Evolutionary conservation across 1,140 invertebrate species (phyloP).

Genomic region (Caerostris darwini): DNA sequence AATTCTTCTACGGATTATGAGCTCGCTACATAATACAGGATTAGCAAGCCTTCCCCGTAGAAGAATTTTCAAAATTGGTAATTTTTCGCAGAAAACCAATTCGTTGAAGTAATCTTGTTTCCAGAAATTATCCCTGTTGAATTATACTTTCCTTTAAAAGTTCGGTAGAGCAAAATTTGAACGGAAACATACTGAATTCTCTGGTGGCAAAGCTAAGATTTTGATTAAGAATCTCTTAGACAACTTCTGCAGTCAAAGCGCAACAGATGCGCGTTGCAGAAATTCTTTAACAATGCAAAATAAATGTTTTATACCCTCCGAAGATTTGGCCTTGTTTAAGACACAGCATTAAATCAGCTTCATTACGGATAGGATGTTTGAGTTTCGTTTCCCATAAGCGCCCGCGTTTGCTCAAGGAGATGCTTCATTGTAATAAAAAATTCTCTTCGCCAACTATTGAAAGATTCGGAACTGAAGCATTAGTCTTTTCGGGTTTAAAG

Average conservation of each 20-base stretch:
- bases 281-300: not conserved
- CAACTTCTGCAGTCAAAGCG: not conserved
- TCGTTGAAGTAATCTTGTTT: not conserved
- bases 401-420: not conserved
- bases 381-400: not conserved
- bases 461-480: not conserved
- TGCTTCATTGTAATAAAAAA: not conserved
- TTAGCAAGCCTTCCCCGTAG: not conserved
- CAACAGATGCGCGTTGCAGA: not conserved
- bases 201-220: not conserved
- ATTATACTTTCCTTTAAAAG: not conserved
- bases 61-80: not conserved
- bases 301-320: not conserved
- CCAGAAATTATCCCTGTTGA: not conserved
- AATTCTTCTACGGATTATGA: too few relatives aligned
- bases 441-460: not conserved
- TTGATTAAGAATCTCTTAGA: not conserved
- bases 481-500: not conserved
- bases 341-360: not conserved
- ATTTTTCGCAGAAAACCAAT: not conserved
- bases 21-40: not conserved
- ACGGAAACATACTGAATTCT: not conserved
- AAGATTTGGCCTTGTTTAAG: not conserved
- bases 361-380: not conserved
- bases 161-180: not conserved